Percentiles rank a stretch among this genome's conserved stretches.
phyloP scores from a whole-genome alignment of 2,888 invertebrate genomes.

The Papilio elwesi region DNA sequence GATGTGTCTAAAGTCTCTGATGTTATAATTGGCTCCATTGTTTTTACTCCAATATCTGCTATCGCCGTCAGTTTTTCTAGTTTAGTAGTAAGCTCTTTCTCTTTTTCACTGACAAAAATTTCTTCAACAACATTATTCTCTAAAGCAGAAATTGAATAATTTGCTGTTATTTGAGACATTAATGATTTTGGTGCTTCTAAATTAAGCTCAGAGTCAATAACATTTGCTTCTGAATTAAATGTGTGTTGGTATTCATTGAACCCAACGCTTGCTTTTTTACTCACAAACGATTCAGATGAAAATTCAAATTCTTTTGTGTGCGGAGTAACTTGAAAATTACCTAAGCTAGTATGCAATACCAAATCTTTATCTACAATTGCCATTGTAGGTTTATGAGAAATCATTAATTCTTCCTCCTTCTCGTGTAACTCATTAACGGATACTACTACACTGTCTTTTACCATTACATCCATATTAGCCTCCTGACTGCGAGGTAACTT shows the following conservation, averaged over 20 bases:
- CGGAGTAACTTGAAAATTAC: conserved; percentile 85
- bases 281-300: conserved; percentile 70
- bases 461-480: conserved; percentile 84
- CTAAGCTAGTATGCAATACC: conserved; percentile 80
- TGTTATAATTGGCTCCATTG: conserved; percentile 85
- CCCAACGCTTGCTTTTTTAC: conserved; percentile 84
- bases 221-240: conserved; percentile 82
- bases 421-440: conserved; percentile 84
- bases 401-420: conserved; percentile 85
- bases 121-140: conserved; percentile 84
- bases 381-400: conserved; percentile 60
- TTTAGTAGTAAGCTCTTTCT: conserved; percentile 81
- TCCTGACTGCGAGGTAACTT: conserved; percentile 85
- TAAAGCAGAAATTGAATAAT: conserved; percentile 79
- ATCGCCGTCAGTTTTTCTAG: conserved; percentile 77
- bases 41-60: conserved; percentile 85
- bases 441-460: conserved; percentile 86
- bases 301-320: conserved; percentile 87
- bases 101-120: conserved; percentile 87
- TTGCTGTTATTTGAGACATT: conserved; percentile 68
- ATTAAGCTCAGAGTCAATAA: conserved; percentile 84
- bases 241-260: conserved; percentile 86
- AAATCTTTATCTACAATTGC: conserved; percentile 66
- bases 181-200: conserved; percentile 75
- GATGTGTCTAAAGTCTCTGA: conserved; percentile 80